Evolutionary conservation across 2,113 vertebrate genomes (phyloP).

Genomic region (Xiphorhynchus elegans): DNA sequence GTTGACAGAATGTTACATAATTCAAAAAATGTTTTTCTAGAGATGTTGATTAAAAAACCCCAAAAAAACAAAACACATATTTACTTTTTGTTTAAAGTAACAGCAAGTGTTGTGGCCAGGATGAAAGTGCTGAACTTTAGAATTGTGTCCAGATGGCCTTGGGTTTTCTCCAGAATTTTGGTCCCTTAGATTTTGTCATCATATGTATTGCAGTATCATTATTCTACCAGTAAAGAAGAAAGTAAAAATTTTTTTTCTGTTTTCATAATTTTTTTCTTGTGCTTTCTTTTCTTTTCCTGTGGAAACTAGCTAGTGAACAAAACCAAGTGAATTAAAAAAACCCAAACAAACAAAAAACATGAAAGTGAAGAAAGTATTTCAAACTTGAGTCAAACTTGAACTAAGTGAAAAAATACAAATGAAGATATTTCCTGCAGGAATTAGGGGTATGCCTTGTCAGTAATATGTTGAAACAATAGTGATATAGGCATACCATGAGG

Average conservation of each 20-base stretch:
- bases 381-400: not conserved
- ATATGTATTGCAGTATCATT: not conserved
- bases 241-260: not conserved
- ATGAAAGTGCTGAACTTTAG: conserved; percentile 1
- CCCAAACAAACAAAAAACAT: not conserved
- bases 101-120: not conserved
- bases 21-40: not conserved
- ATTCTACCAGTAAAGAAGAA: not conserved
- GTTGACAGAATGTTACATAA: not conserved
- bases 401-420: not conserved
- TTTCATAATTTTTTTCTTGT: not conserved
- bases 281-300: not conserved
- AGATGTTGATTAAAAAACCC: not conserved
- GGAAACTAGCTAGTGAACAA: not conserved
- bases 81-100: not conserved
- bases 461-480: not conserved
- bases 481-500: not conserved
- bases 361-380: not conserved
- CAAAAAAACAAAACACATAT: not conserved
- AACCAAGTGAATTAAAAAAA: not conserved
- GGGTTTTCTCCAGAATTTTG: conserved; percentile 11
- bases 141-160: not conserved
- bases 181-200: not conserved
- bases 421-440: not conserved
- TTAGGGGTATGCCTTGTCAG: not conserved